phyloP scores from a whole-genome alignment of 2,888 invertebrate genomes.

The Cosmia pyralina region DNA sequence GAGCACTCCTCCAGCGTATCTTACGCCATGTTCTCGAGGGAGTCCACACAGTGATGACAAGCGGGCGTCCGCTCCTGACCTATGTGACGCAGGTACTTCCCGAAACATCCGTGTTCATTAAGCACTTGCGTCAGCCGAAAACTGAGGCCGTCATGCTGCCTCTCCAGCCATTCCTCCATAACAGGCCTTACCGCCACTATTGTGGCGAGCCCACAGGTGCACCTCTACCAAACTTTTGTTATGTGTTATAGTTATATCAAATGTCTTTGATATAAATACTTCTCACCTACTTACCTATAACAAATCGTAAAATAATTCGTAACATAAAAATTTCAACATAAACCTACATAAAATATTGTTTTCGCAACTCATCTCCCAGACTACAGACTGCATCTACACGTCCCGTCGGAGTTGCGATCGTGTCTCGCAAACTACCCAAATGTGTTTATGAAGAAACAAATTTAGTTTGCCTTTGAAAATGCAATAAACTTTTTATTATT shows the following conservation, averaged over 20 bases:
- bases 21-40: too few relatives aligned
- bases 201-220: neutral
- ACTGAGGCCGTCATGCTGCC: neutral
- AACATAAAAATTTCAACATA: neutral
- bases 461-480: conserved; percentile 61
- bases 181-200: neutral
- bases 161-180: neutral
- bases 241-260: neutral
- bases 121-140: too few relatives aligned
- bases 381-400: conserved; percentile 60
- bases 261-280: neutral
- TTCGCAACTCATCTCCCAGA: conserved; percentile 37
- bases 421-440: conserved; percentile 66
- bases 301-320: neutral
- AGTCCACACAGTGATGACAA: too few relatives aligned
- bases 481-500: conserved; percentile 61
- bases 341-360: neutral
- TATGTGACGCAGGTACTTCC: too few relatives aligned
- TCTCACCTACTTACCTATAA: neutral
- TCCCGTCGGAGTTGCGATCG: conserved; percentile 62
- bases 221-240: neutral
- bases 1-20: too few relatives aligned
- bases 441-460: conserved; percentile 67
- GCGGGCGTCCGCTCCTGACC: too few relatives aligned
- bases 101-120: too few relatives aligned